phyloP scores from a whole-genome alignment of 2,113 vertebrate genomes.

The Menura novaehollandiae region DNA sequence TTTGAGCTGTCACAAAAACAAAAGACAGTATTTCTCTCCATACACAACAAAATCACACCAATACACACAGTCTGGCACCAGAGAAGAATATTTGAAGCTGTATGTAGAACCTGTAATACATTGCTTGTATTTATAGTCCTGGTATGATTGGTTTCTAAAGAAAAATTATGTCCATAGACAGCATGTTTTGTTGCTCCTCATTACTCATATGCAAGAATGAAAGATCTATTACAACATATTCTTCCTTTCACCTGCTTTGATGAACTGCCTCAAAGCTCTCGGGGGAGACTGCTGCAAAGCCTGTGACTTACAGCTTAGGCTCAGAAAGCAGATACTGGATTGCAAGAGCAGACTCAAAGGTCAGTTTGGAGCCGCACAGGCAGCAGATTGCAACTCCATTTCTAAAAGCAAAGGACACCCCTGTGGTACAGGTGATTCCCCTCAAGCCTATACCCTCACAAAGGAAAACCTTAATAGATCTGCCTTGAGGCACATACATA shows the following conservation, averaged over 20 bases:
- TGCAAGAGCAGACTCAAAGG: constrained; percentile 46
- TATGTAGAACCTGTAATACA: not conserved
- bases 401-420: constrained; percentile 27
- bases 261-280: constrained; percentile 47
- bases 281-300: constrained; percentile 31
- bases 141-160: constrained; percentile 1
- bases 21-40: not conserved
- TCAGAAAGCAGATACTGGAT: constrained; percentile 40
- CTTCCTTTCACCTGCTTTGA: constrained; percentile 31
- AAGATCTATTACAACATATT: constrained; percentile 17
- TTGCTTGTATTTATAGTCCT: not conserved
- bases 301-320: constrained; percentile 10
- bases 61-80: not conserved
- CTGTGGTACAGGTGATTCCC: constrained; percentile 60
- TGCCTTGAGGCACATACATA: constrained; percentile 47
- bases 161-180: constrained; percentile 30
- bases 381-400: constrained; percentile 37
- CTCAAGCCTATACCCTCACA: constrained; percentile 43
- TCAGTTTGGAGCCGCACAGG: not conserved
- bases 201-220: constrained; percentile 42
- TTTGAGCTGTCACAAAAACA: constrained; percentile 2
- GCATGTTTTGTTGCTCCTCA: constrained; percentile 4
- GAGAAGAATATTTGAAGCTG: not conserved
- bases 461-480: constrained; percentile 44
- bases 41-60: not conserved